These are phyloP conservation scores for Prunella strophiata DNA, from an alignment of 2,797 vertebrate species.

Conservation along the genomic window DNA sequence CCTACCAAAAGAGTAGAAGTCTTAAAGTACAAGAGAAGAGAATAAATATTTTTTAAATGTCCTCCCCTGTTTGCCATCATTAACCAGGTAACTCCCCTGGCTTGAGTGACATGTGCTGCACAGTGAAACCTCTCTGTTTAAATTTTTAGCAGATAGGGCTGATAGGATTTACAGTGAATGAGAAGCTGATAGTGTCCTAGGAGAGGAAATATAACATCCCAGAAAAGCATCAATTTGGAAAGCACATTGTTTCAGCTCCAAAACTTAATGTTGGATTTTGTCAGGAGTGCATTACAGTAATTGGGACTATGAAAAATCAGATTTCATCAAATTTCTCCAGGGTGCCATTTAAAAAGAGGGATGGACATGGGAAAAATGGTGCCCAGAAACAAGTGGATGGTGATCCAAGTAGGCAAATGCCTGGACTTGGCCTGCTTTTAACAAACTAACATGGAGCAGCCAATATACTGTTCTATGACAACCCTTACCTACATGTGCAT, in stretches of 20 bases:
- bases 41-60: background rate
- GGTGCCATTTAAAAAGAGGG: background rate
- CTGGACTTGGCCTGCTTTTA: background rate
- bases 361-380: background rate
- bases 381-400: background rate
- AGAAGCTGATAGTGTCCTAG: background rate
- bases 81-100: background rate
- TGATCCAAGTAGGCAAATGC: background rate
- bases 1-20: background rate
- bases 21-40: background rate
- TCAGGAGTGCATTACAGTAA: background rate
- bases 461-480: background rate
- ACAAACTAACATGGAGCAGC: background rate
- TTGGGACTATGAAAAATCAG: background rate
- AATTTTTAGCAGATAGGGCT: background rate
- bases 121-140: background rate
- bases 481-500: background rate
- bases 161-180: background rate
- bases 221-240: background rate
- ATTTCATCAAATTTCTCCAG: background rate
- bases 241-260: background rate
- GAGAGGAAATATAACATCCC: background rate
- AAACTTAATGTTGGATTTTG: background rate
- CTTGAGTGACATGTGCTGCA: background rate
- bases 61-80: background rate